These are phyloP conservation scores for Stomatorhinus walkeri DNA, from an alignment of 2,797 vertebrate genomes.

Conservation along the genomic window DNA sequence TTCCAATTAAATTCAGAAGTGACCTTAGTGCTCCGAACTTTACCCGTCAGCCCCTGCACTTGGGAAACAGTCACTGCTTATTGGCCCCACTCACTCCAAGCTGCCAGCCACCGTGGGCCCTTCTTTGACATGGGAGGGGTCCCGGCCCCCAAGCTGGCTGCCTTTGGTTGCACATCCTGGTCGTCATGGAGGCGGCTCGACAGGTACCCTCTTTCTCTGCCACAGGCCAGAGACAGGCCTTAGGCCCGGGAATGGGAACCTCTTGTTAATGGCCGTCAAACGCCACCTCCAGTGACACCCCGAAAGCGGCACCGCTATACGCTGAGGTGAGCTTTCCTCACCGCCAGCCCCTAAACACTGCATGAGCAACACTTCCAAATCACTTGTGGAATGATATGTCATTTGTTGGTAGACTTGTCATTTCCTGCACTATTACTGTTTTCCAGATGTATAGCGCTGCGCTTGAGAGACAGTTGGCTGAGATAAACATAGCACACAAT, in stretches of 20 bases:
- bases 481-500: conserved; percentile 2
- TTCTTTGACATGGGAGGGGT: neutral
- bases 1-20: conserved; percentile 56
- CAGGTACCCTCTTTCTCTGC: neutral
- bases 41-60: conserved; percentile 50
- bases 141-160: neutral
- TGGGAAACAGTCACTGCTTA: conserved; percentile 23
- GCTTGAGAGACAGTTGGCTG: conserved; percentile 1
- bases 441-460: neutral
- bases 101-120: neutral
- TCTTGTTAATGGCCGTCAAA: conserved; percentile 17
- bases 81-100: neutral
- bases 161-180: neutral
- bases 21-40: conserved; percentile 47
- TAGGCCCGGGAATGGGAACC: conserved; percentile 1
- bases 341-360: conserved; percentile 10
- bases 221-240: conserved; percentile 12
- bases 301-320: neutral
- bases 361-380: neutral
- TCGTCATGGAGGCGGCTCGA: neutral
- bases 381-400: conserved; percentile 11
- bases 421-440: neutral
- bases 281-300: neutral
- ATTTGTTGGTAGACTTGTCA: conserved; percentile 16
- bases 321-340: neutral